A percentile compares a stretch with the other conserved stretches of the same genome.
Conservation (phyloP, 2,797 vertebrate genomes). For the Sebastes goodei region DNA sequence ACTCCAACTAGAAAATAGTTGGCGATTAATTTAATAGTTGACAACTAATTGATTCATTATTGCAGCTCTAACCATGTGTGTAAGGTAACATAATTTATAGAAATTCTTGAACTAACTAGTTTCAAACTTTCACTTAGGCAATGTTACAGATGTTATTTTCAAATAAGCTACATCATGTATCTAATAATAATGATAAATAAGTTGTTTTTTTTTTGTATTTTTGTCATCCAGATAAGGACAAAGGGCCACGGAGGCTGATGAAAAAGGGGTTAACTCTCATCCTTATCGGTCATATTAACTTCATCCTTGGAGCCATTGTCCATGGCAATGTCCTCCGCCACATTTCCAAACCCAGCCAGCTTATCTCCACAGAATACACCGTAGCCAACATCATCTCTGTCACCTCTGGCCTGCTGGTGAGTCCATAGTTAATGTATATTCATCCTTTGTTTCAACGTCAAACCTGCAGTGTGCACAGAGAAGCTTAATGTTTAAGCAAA, state of each 20-base stretch:
- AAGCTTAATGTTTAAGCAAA: not conserved
- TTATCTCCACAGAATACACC: conserved; percentile 86
- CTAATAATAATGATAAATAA: not conserved
- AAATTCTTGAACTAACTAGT: not conserved
- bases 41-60: too few species aligned
- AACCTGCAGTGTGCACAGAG: not conserved
- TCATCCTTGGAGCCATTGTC: conserved; percentile 91
- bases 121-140: not conserved
- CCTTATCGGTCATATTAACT: conserved; percentile 90
- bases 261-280: conserved; percentile 88
- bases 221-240: conserved; percentile 79
- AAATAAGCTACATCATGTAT: not conserved
- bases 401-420: conserved; percentile 91
- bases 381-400: conserved; percentile 90
- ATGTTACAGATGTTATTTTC: not conserved
- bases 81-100: not conserved
- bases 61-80: not conserved
- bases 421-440: conserved; percentile 5
- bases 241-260: conserved; percentile 87
- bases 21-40: too few species aligned
- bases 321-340: conserved; percentile 92
- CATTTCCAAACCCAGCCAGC: conserved; percentile 85
- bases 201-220: not conserved
- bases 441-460: not conserved
- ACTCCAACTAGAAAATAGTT: too few species aligned